Percentiles rank a stretch among this genome's conserved stretches.
Evolutionary conservation across 2,113 vertebrate genomes (phyloP).

Genomic region (Macheiramphus alcinus): DNA sequence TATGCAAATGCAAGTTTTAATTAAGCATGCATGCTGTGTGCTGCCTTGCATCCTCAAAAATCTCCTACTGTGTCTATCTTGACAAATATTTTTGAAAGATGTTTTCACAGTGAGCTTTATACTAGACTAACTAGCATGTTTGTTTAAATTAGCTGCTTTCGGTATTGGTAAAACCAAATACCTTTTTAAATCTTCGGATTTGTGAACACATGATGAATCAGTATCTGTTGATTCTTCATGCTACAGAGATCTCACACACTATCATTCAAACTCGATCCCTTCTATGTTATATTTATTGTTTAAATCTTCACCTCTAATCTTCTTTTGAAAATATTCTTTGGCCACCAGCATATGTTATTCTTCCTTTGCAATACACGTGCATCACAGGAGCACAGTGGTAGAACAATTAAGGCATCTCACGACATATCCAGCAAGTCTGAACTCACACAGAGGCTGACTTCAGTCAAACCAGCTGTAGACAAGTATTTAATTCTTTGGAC

Average conservation of each 20-base stretch:
- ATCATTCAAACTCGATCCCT: neutral
- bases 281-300: neutral
- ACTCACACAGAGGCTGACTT: neutral
- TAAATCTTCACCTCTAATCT: neutral
- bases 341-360: neutral
- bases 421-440: neutral
- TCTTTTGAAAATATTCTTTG: neutral
- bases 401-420: neutral
- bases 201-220: neutral
- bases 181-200: neutral
- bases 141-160: neutral
- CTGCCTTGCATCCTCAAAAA: neutral
- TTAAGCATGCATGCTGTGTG: neutral
- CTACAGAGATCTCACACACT: neutral
- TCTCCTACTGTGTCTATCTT: neutral
- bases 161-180: neutral
- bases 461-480: neutral
- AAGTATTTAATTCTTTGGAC: neutral
- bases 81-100: constrained; percentile 5
- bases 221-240: neutral
- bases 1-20: constrained; percentile 33
- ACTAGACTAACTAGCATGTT: neutral
- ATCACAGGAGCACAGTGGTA: neutral
- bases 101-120: neutral
- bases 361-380: neutral